Evolutionary conservation across 92 coral and sea anemone species (phyloP).

Genomic region (Phenganax subtilis): DNA sequence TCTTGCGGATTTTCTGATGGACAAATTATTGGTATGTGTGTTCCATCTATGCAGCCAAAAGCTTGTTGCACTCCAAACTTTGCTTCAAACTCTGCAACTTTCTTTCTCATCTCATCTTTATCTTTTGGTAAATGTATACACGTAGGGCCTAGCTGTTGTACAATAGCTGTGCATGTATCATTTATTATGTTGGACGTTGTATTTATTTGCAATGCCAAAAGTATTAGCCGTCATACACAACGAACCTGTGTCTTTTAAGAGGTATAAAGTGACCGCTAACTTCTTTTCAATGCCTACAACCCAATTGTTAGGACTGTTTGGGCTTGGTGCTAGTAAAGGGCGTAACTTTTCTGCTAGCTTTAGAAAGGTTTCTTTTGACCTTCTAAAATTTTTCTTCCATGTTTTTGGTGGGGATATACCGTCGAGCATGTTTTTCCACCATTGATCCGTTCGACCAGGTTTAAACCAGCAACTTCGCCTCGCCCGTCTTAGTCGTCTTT

Average conservation of each 20-base stretch:
- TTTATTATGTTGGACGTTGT: neutral
- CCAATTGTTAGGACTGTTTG: too few species aligned
- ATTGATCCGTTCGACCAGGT: constrained; percentile 40
- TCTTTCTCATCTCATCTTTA: neutral
- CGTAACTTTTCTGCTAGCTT: constrained; percentile 8
- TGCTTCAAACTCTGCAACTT: constrained; percentile 16
- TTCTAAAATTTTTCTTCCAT: constrained; percentile 46
- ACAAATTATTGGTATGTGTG: constrained; percentile 22
- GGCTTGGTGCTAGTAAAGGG: neutral
- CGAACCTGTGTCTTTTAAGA: neutral
- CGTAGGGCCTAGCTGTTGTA: neutral
- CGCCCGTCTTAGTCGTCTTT: constrained; percentile 29
- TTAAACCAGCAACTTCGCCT: constrained; percentile 46
- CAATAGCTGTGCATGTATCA: neutral
- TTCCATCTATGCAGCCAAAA: constrained; percentile 19
- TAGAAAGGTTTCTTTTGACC: constrained; percentile 39
- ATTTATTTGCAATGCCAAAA: neutral
- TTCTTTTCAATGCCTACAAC: too few species aligned
- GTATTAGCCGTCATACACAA: constrained; percentile 6
- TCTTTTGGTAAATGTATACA: neutral
- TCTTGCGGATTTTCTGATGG: constrained; percentile 18
- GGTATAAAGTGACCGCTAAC: too few species aligned
- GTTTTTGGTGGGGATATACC: constrained; percentile 39
- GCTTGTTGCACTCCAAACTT: constrained; percentile 20
- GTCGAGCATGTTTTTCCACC: constrained; percentile 44